Evolutionary conservation across 2,797 vertebrate species (phyloP).

Genomic region (Melanotaenia boesemani): DNA sequence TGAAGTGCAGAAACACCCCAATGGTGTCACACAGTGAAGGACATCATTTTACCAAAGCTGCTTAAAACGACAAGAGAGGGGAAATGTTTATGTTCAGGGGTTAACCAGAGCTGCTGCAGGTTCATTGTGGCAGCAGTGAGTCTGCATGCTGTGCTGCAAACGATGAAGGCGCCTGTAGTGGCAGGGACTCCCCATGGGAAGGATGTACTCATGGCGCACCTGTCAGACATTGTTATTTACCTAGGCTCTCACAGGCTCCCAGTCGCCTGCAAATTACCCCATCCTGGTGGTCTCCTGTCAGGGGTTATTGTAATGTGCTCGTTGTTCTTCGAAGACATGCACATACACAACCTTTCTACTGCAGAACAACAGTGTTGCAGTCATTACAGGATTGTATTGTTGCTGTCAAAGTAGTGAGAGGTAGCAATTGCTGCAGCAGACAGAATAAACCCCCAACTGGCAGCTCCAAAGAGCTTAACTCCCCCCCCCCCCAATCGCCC

Average conservation of each 20-base stretch:
- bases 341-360: conserved; percentile 45
- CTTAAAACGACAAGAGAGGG: conserved; percentile 1
- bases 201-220: conserved; percentile 69
- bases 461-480: conserved; percentile 72
- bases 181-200: conserved; percentile 55
- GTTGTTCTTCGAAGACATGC: conserved; percentile 46
- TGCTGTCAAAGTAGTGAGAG: conserved; percentile 30
- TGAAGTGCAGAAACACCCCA: background rate
- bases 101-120: conserved; percentile 42
- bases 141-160: conserved; percentile 42
- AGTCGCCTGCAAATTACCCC: conserved; percentile 71
- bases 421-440: conserved; percentile 68
- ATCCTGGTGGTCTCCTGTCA: conserved; percentile 65
- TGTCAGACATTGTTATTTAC: conserved; percentile 78
- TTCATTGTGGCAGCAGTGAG: conserved; percentile 31
- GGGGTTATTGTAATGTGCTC: conserved; percentile 43
- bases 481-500: conserved; percentile 38
- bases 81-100: conserved; percentile 10
- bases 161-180: conserved; percentile 55
- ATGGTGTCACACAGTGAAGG: background rate
- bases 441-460: conserved; percentile 66
- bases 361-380: conserved; percentile 38
- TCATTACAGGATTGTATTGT: conserved; percentile 57
- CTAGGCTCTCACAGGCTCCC: conserved; percentile 59
- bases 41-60: conserved; percentile 11